Base-by-base conservation (phyloP, 2,888 invertebrate species). In the Dicyrtoma fusca region DNA sequence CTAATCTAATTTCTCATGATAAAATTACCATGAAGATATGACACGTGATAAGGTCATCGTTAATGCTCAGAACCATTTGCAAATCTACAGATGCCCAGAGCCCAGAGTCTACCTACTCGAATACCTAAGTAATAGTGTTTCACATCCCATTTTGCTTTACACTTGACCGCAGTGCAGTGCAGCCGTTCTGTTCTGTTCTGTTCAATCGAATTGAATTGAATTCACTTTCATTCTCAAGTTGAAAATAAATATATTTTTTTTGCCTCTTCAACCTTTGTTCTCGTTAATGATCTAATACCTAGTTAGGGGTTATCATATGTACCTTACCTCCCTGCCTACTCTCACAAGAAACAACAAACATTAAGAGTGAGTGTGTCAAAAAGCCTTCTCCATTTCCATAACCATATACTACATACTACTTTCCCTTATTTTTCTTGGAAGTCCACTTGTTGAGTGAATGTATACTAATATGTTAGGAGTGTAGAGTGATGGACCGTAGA, bases 271-370 rank as follows among this genome's bases (percentile, higher is more conserved):
- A 21, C 19, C 17, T 53, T 19, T 21, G 19, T n/a, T 10, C 53
- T 53, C 19, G 14, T 53, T 17, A 21, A 21, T 53, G 53, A 53
- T 17, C 19, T 21, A 53, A 53, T 49, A 49, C 49, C 17, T 17
- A 53, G 19, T 21, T 53, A 53, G n/a, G n/a, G 14, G 49, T 49
- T 34, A 34, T 8, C 4, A 6, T 49, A 49, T 49, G 17, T 49
- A 17, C 17, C 49, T 45, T 13, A 17, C 17, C 49, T 45, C 45
- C 13, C 45, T 49, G n/a, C 49, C 49, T 49, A 4, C 13, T 19
- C n/a, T n/a, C n/a, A 34, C 5, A 25, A 57, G 26, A 57, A 61
- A 61, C 61, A 61, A 34, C n/a, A 61, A 42, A 53, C 53, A 53
- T 53, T 34, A 8, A 5, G 59, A 59, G 34, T 26, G 34, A 34